Base-by-base conservation (phyloP, 2,113 vertebrate genomes). In the Oncorhynchus kisutch region DNA sequence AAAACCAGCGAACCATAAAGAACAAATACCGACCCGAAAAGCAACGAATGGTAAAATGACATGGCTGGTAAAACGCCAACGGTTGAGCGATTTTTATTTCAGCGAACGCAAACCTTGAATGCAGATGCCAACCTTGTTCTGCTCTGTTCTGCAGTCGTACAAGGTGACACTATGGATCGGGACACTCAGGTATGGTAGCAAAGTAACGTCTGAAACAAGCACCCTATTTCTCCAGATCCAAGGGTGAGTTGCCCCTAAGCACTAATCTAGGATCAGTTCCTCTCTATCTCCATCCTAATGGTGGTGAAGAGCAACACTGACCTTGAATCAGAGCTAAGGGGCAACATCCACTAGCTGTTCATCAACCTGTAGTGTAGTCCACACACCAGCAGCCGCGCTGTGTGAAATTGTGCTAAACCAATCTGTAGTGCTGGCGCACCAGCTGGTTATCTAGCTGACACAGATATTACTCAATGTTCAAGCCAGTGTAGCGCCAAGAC, bases 141-240 rank as follows among this genome's bases (percentile, higher is more conserved):
- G 86, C 88, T 81, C 69, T 75, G 76, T 81, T 78, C 83, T 87
- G 85, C 88, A 81, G 80, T 51, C 85, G 75, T 48, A 76, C 86
- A 91, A 91, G 89, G 89, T 92, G 89, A 92, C 89, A 87, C 75
- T 57, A 87, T 79, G 82, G 48, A 79, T 65, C 76, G 77, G 74
- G 51, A 57, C 16, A 18, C 5, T 18, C 2, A 57, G 16, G 65
- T 29, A 18, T 27, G 39, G 62, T 5, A 5, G 45, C 11, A 13
- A 22, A 6, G 24, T 49, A 24, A 34, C 20, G 1, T 45, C 3
- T 31, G 34, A n/a, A 48, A 12, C 34, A 16, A 18, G 45, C 22
- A 39, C 5, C 39, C 81, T 29, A 75, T 74, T 24, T 51, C 22
- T 74, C 72, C 51, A n/a, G 72, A 66, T 82, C 78, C 69, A 75